Conservation (phyloP, 2,888 invertebrate species). For the Cheilosia scutellata region DNA sequence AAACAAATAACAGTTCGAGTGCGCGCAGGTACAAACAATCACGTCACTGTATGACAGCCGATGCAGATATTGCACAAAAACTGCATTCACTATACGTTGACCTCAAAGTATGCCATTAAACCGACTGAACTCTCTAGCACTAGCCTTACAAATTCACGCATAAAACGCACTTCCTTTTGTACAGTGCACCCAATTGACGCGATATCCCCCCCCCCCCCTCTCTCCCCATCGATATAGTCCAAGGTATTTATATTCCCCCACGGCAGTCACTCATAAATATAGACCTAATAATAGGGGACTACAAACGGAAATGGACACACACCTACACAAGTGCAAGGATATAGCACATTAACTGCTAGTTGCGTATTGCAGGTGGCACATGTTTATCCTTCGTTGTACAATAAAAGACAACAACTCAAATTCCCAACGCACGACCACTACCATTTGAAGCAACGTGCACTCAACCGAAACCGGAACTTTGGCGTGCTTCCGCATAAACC, state of each 20-base stretch:
- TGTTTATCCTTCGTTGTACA: constrained; percentile 35
- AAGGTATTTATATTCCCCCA: background rate
- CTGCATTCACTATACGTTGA: constrained; percentile 22
- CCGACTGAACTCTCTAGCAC: background rate
- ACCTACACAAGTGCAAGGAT: constrained; percentile 39
- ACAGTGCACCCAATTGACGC: constrained; percentile 9
- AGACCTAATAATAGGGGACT: constrained; percentile 13
- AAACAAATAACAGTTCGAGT: background rate
- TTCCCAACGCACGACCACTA: constrained; percentile 28
- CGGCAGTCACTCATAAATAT: constrained; percentile 18
- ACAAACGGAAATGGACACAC: constrained; percentile 37
- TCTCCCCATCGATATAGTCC: background rate
- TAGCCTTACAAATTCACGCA: background rate
- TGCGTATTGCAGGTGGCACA: constrained; percentile 40
- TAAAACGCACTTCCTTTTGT: constrained; percentile 25
- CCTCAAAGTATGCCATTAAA: constrained; percentile 7
- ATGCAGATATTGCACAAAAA: constrained; percentile 6
- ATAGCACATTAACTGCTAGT: constrained; percentile 24
- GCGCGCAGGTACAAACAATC: constrained; percentile 48
- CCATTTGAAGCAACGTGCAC: constrained; percentile 45
- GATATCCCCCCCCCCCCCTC: background rate
- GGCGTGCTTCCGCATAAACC: constrained; percentile 64
- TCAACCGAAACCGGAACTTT: constrained; percentile 70
- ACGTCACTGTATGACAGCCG: constrained; percentile 4
- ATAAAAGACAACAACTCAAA: constrained; percentile 44